Conservation (phyloP, 1,140 invertebrate genomes). For the Zaprionus capensis region DNA sequence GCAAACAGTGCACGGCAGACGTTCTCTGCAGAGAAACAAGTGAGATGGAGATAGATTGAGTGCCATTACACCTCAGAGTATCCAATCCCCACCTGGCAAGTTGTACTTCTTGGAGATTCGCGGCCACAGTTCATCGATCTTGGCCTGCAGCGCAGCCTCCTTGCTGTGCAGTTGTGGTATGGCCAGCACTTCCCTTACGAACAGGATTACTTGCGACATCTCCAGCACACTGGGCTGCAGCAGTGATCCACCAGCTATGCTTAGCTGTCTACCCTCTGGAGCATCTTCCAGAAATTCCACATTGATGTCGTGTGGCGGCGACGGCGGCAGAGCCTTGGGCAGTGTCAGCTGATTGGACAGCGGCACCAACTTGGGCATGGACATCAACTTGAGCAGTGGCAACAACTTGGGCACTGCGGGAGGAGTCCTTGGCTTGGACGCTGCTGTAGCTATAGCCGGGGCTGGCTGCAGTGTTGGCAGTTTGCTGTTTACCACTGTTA, state of each 20-base stretch:
- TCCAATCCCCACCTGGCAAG: constrained; percentile 46
- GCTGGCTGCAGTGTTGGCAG: background rate
- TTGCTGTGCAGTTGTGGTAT: constrained; percentile 64
- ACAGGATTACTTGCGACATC: constrained; percentile 31
- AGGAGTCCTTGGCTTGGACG: no score
- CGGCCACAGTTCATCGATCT: constrained; percentile 43
- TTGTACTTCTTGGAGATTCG: constrained; percentile 53
- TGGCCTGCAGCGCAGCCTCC: constrained; percentile 1
- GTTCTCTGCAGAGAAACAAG: constrained; percentile 13
- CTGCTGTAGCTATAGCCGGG: no score
- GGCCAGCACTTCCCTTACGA: constrained; percentile 69
- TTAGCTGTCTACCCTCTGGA: background rate
- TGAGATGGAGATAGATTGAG: background rate
- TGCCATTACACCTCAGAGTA: background rate
- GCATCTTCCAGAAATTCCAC: background rate
- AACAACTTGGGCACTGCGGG: background rate
- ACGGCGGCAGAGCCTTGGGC: background rate
- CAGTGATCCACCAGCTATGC: background rate
- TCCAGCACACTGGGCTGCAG: constrained; percentile 7
- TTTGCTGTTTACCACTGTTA: no score
- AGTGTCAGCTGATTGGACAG: background rate
- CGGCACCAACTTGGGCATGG: background rate
- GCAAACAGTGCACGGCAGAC: constrained; percentile 58
- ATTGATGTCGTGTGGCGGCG: background rate
- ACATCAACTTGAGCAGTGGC: background rate